phyloP scores from a whole-genome alignment of 1,140 invertebrate species.

The Heliconius hewitsoni region DNA sequence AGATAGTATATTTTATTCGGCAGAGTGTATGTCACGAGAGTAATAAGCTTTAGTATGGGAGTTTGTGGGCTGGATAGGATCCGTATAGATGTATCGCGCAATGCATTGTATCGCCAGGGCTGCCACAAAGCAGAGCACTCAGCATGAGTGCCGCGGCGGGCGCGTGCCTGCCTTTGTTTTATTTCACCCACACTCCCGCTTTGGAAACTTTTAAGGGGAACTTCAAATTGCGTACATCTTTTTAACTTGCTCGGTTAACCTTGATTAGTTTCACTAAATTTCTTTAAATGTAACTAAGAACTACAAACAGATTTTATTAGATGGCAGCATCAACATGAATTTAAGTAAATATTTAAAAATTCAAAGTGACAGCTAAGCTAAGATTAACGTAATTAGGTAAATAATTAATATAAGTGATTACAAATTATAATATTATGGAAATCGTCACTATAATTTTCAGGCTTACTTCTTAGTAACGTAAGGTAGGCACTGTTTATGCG shows the following conservation, averaged over 20 bases:
- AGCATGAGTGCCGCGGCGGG: constrained; percentile 72
- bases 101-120: constrained; percentile 69
- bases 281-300: background rate
- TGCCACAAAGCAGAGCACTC: constrained; percentile 79
- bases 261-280: constrained; percentile 56
- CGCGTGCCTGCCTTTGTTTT: constrained; percentile 77
- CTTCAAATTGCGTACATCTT: constrained; percentile 72
- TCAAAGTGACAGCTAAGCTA: background rate
- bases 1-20: constrained; percentile 25
- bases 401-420: constrained; percentile 8
- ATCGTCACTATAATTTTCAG: constrained; percentile 47
- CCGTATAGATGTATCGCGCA: constrained; percentile 51
- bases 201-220: constrained; percentile 75
- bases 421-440: constrained; percentile 36
- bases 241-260: constrained; percentile 59
- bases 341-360: background rate
- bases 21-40: constrained; percentile 33
- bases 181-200: constrained; percentile 75
- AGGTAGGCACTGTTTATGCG: constrained; percentile 74
- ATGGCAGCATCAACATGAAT: background rate
- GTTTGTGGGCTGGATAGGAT: constrained; percentile 46
- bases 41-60: constrained; percentile 38
- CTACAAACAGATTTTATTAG: background rate
- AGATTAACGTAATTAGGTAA: background rate
- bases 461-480: constrained; percentile 64